Evolutionary conservation across 2,113 vertebrate species (phyloP).

Genomic region (Acanthochromis polyacanthus): DNA sequence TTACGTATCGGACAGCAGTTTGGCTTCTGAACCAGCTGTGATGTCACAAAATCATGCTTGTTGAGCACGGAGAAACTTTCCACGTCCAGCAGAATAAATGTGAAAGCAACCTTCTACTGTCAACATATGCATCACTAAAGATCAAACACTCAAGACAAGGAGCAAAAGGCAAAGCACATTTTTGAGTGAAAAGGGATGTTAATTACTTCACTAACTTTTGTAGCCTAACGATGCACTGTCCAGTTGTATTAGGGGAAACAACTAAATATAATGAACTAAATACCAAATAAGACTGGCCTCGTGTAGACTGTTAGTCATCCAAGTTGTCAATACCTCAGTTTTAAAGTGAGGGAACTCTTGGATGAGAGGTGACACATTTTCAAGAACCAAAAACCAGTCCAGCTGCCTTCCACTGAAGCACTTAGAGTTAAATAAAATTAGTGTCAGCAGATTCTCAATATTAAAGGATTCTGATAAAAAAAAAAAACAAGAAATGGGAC

Average conservation of each 20-base stretch:
- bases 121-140: constrained; percentile 1
- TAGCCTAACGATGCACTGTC: not conserved
- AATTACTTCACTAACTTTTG: too few relatives aligned
- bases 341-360: too few relatives aligned
- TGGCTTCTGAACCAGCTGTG: not conserved
- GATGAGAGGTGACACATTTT: too few relatives aligned
- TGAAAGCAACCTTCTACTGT: not conserved
- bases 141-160: not conserved
- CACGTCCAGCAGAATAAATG: constrained; percentile 11
- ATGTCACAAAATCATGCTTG: constrained; percentile 8
- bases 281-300: not conserved
- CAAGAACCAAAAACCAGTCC: too few relatives aligned
- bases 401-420: too few relatives aligned
- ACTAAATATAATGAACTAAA: not conserved
- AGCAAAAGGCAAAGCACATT: constrained; percentile 2
- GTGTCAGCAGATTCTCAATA: constrained; percentile 2
- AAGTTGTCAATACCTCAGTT: too few relatives aligned
- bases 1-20: too few relatives aligned
- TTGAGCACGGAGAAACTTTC: not conserved
- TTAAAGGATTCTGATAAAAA: not conserved
- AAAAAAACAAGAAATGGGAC: not conserved
- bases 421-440: too few relatives aligned
- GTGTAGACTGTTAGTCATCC: too few relatives aligned
- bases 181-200: not conserved
- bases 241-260: not conserved